These are phyloP conservation scores for Malurus elegans DNA, from an alignment of 2,113 vertebrate genomes.

Conservation along the genomic window DNA sequence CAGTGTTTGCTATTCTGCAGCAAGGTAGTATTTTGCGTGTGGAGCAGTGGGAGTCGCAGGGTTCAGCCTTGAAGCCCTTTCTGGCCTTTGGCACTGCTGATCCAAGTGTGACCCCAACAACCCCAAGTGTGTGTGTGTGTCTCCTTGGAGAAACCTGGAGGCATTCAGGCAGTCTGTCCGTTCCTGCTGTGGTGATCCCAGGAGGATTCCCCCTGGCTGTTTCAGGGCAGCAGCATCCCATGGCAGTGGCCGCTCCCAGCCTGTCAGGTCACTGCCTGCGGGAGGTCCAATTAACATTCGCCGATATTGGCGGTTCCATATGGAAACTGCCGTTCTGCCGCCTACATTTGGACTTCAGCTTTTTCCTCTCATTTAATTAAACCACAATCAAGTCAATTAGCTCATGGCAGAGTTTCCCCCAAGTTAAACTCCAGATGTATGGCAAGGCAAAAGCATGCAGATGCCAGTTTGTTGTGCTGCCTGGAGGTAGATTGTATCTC, in stretches of 20 bases:
- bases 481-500: background rate
- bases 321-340: constrained; percentile 45
- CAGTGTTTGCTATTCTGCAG: background rate
- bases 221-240: background rate
- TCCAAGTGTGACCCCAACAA: background rate
- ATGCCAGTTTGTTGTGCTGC: constrained; percentile 18
- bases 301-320: constrained; percentile 29
- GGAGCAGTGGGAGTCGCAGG: background rate
- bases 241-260: constrained; percentile 30
- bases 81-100: background rate
- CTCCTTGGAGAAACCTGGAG: background rate
- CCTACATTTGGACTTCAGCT: constrained; percentile 38
- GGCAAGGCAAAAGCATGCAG: background rate
- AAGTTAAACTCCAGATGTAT: constrained; percentile 24
- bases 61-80: background rate
- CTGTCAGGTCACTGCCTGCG: background rate
- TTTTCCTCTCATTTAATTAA: constrained; percentile 59
- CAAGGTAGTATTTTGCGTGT: background rate
- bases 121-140: rapidly evolving
- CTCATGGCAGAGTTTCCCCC: constrained; percentile 36
- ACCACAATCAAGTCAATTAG: constrained; percentile 37
- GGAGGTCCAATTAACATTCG: constrained; percentile 64
- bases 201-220: background rate
- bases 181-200: background rate
- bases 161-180: background rate